These are phyloP conservation scores for Gambusia yucatana DNA, from an alignment of 2,797 vertebrate species.

Conservation along the genomic window DNA sequence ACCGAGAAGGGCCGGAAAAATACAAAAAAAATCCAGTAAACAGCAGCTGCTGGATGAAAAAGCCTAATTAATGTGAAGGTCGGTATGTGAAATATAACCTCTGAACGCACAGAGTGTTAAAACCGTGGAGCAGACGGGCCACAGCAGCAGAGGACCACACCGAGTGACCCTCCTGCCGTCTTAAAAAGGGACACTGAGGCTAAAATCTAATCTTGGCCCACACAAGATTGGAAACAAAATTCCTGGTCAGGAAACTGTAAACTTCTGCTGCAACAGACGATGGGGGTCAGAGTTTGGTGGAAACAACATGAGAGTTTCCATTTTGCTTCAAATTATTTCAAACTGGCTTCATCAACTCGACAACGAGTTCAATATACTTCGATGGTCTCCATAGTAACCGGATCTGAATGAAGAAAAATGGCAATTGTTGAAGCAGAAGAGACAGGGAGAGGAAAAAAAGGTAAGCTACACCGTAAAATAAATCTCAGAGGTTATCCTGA, in stretches of 20 bases:
- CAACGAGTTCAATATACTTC: neutral
- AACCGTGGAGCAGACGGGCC: neutral
- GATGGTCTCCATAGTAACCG: neutral
- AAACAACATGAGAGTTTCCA: neutral
- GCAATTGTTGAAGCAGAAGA: neutral
- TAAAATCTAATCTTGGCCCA: neutral
- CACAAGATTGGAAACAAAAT: neutral
- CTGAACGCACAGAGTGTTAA: neutral
- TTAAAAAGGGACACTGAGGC: neutral
- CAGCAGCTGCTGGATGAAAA: neutral
- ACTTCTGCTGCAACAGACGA: neutral
- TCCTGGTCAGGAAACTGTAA: neutral
- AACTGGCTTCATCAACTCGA: neutral
- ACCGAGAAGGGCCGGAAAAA: neutral
- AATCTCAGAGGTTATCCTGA: neutral
- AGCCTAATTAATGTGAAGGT: neutral
- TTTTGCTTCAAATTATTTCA: neutral
- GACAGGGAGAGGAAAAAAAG: no score
- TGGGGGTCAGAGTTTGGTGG: neutral
- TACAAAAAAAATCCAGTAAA: neutral
- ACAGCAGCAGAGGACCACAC: neutral
- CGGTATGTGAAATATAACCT: neutral
- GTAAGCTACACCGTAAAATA: no score
- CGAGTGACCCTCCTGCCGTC: neutral
- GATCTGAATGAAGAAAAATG: neutral